Base-by-base conservation (phyloP, 2,113 vertebrate genomes). In the Leptosomus discolor region DNA sequence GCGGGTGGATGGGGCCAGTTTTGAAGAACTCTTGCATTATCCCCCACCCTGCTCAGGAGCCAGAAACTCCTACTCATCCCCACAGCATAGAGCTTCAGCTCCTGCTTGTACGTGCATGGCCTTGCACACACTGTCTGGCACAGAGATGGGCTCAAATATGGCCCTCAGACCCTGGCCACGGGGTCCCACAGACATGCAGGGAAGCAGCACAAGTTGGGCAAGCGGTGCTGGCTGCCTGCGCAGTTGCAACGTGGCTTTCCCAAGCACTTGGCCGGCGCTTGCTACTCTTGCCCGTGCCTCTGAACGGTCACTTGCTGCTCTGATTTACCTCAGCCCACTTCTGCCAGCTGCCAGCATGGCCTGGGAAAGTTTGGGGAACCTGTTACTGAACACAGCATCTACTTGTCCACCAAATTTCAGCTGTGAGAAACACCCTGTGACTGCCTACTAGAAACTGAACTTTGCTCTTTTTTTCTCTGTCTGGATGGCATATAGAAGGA, bases 101-200 rank as follows among this genome's bases (percentile, higher is more conserved):
- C 8, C 39, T 67, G 14, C 18, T 46, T 75, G 36, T 56, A 8
- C 3, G 2, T n/a, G 19, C 15, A 6, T 45, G n/a, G 45, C n/a
- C n/a, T 70, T 60, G n/a, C 43, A 37, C 36, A 18, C 1, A 1
- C 29, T n/a, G 14, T 11, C 41, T 65, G 20, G 24, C 4, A 1
- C 57, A 81, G 46, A 95, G 27, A 20, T 15, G 37, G 24, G 15
- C 27, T 60, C 5, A 2, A 45, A 34, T 16, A 6, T 34, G 64
- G 30, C 11, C 34, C 18, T 86, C 7, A 3, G 13, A 64, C 11
- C 30, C n/a, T 43, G 60, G 37, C 53, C 45, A 29, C 0, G 3
- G 32, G 3, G 19, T 65, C 45, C 18, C 0, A 0, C 32, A 70
- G 56, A 43, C 2, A 2, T 24, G 43, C 32, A 51, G 56, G 15